Base-by-base conservation (phyloP, 2,797 vertebrate genomes). In the Anguilla pacifica region DNA sequence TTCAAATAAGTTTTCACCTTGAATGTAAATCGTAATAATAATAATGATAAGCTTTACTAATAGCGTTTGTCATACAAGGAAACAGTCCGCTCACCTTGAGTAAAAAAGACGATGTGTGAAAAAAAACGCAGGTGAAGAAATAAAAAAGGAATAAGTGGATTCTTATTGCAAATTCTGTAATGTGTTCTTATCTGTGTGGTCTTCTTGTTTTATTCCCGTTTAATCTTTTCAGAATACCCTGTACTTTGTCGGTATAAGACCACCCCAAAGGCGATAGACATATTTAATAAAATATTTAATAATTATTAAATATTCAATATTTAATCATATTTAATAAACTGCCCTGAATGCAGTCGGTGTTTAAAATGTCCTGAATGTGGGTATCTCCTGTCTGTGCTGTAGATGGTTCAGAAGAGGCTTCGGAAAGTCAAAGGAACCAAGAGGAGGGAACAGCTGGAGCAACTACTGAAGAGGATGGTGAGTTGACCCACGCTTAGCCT, bases 391-490 rank as follows among this genome's bases (percentile, higher is more conserved):
- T 49, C 13, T 88, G 31, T 87, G 1, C 35, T 89, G 88, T 90
- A 99, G 98, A 86, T 96, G 9, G 77, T 99, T 90, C 93, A 95
- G 91, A 98, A 97, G 91, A 93, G 96, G 88, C 90, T 99, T 89
- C 97, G 95, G 92, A 98, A 95, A 91, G 92, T 89, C 13, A 95
- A 90, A 87, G 93, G 93, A 0, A 0, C 31, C 35, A 84, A 89
- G 31, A 72, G 93, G 90, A 96, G 89, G 85, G 95, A 96, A 88
- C 96, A 97, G 86, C 94, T 99, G 53, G 94, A 96, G 91, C 94
- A 92, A 89, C 96, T 99, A 1, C 92, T 98, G 88, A 97, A 96
- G 92, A 96, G 97, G 87, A 96, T 99, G 97, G 98, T 98, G 92
- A 91, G 95, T 86, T 59, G 43, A 3, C 53, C 77, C n/a, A 22